Percentiles rank a stretch among this genome's conserved stretches.
phyloP scores from a whole-genome alignment of 2,113 vertebrate genomes.

The Calidris pugnax region DNA sequence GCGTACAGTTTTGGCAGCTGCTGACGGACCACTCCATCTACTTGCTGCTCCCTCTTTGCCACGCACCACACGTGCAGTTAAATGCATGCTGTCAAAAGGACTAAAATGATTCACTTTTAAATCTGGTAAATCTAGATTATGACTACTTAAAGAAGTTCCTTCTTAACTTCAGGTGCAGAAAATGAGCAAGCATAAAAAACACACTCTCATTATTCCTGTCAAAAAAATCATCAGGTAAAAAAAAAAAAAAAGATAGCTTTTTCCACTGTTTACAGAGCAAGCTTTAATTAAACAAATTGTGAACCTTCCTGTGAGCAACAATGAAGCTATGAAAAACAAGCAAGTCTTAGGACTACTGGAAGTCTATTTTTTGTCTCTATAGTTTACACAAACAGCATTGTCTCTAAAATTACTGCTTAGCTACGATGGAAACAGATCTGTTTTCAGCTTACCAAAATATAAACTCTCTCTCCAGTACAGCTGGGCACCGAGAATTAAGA shows the following conservation, averaged over 20 bases:
- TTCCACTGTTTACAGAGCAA: neutral
- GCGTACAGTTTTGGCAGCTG: constrained; percentile 19
- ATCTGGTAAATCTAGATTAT: neutral
- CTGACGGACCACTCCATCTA: neutral
- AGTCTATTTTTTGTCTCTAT: constrained; percentile 13
- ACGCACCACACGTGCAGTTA: neutral
- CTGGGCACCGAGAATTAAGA: neutral
- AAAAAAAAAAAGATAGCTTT: neutral
- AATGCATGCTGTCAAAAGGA: neutral
- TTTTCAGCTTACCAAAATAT: neutral
- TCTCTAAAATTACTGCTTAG: constrained; percentile 9
- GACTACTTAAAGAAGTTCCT: neutral
- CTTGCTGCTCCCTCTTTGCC: constrained; percentile 15
- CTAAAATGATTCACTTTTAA: constrained; percentile 14
- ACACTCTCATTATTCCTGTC: neutral
- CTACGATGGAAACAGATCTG: neutral
- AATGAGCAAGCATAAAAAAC: neutral
- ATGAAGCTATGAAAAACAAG: neutral
- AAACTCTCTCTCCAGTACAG: neutral
- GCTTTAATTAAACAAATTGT: neutral
- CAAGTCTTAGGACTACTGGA: neutral
- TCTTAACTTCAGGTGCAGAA: neutral
- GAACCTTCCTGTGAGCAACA: neutral
- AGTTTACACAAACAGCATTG: constrained; percentile 16
- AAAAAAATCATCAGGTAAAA: neutral